These are phyloP conservation scores for Anhinga anhinga DNA, from an alignment of 2,113 vertebrate genomes.

Conservation along the genomic window DNA sequence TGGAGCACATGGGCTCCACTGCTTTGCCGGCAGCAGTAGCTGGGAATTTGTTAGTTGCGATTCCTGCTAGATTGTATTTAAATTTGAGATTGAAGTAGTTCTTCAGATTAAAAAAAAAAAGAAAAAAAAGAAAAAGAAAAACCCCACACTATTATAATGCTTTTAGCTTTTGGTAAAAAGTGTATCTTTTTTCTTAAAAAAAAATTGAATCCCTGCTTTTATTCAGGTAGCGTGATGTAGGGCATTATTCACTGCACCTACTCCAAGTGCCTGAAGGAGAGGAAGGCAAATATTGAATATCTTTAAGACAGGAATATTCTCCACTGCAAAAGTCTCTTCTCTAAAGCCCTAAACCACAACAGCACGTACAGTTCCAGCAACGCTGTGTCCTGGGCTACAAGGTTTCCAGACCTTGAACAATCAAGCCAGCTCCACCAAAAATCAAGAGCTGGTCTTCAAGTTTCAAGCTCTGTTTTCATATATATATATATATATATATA, in stretches of 20 bases:
- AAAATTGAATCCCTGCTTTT: not conserved
- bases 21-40: not conserved
- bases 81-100: not conserved
- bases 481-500: no score
- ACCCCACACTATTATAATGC: not conserved
- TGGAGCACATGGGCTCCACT: not conserved
- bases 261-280: not conserved
- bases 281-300: not conserved
- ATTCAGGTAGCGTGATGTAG: rapidly evolving
- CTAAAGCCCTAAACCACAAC: not conserved
- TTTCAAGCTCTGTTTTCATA: not conserved
- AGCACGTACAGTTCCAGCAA: not conserved
- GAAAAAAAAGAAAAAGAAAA: not conserved
- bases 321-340: not conserved
- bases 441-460: not conserved
- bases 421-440: rapidly evolving
- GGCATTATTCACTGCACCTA: not conserved
- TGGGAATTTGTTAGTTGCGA: not conserved
- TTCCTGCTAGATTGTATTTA: not conserved
- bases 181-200: not conserved
- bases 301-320: not conserved
- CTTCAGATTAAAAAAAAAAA: not conserved
- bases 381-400: not conserved
- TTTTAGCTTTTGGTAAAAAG: not conserved
- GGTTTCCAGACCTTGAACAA: not conserved